Conservation (phyloP, 2,888 invertebrate genomes). For the Agrotis exclamationis region DNA sequence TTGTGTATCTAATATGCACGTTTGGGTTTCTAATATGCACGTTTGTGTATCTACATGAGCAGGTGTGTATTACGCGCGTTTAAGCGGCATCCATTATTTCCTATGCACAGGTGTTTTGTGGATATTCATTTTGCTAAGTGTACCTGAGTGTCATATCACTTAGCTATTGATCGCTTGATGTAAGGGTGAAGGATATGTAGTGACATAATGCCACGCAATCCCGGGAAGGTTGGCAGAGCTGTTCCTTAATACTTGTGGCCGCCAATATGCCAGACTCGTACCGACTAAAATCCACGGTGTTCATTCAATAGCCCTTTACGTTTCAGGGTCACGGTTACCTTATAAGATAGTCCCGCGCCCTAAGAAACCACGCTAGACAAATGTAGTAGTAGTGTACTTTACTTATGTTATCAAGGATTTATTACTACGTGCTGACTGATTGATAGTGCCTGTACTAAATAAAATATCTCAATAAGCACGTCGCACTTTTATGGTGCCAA, state of each 20-base stretch:
- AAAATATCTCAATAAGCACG: not conserved
- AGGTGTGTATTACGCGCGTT: too few relatives aligned
- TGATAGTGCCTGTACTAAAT: not conserved
- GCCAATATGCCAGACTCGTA: too few relatives aligned
- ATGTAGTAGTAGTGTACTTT: not conserved
- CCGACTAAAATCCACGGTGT: too few relatives aligned
- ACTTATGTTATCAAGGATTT: not conserved
- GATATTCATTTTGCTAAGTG: slow-evolving; percentile 39
- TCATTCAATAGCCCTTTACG: too few relatives aligned
- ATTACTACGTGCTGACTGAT: not conserved
- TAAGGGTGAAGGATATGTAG: not conserved
- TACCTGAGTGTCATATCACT: not conserved
- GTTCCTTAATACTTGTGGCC: not conserved
- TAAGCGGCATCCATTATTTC: slow-evolving; percentile 24
- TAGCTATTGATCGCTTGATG: slow-evolving; percentile 5
- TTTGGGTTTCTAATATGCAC: too few relatives aligned
- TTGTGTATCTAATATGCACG: too few relatives aligned
- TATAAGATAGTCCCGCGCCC: too few relatives aligned
- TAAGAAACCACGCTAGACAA: too few relatives aligned
- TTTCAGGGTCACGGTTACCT: too few relatives aligned
- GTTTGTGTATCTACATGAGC: too few relatives aligned
- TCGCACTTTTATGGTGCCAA: not conserved
- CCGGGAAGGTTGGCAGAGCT: not conserved
- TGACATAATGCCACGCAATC: not conserved
- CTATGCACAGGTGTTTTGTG: slow-evolving; percentile 11